Evolutionary conservation across 2,113 vertebrate genomes (phyloP).

Genomic region (Upupa epops): DNA sequence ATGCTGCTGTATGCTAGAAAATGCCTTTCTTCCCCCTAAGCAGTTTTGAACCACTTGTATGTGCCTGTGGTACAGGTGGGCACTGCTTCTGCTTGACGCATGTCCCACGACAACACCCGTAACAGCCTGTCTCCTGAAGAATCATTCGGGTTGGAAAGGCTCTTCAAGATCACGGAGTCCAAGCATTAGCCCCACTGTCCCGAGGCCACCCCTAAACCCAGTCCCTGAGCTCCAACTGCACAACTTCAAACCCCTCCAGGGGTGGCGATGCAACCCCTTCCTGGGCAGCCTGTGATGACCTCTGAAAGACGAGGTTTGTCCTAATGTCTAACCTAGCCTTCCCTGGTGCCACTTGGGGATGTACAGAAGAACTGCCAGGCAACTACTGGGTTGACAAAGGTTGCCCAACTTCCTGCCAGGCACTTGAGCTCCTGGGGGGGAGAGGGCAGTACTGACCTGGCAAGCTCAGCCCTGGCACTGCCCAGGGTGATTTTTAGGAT

Average conservation of each 20-base stretch:
- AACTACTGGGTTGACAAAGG: not conserved
- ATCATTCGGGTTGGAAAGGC: no score
- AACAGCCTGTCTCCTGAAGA: not conserved
- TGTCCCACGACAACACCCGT: not conserved
- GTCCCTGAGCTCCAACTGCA: no score
- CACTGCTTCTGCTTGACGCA: rapidly evolving
- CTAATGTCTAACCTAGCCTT: no score
- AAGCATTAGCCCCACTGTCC: no score
- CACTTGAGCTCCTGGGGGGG: not conserved
- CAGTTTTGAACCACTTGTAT: not conserved
- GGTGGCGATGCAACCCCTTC: no score
- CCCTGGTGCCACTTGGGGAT: no score
- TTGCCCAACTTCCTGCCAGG: not conserved
- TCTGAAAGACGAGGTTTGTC: no score
- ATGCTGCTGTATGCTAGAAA: not conserved
- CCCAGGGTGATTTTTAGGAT: not conserved
- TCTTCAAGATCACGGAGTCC: no score
- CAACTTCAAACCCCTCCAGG: no score
- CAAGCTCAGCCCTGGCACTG: not conserved
- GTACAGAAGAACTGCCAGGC: not conserved
- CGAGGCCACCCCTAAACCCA: no score
- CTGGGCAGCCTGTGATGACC: no score
- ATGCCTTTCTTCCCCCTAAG: not conserved
- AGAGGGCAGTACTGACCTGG: not conserved
- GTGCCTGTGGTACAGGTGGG: not conserved